Evolutionary conservation across 2,888 invertebrate genomes (phyloP), one percentile per base, ranked within the genome.

Genomic region (Fabriciana adippe): DNA sequence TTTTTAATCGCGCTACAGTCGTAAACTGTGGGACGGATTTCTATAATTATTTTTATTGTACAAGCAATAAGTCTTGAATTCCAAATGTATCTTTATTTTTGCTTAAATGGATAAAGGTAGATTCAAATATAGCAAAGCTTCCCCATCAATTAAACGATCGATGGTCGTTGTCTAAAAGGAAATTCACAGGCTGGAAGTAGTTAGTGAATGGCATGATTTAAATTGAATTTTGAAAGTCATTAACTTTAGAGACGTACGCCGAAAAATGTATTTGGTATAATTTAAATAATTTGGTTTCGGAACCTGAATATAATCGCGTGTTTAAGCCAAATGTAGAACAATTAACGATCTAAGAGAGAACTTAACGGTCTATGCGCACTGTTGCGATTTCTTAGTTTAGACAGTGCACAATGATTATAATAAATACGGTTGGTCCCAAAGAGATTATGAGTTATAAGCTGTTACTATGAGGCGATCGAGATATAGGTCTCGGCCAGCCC

Each of bases 281-380:
- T 48, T 50, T 18, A 31, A 54, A 51, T 69, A 48, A 62, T 74
- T 66, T 55, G 66, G 60, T 69, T 56, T 61, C 18, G 18, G 53
- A 50, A 57, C 62, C 53, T 62, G 61, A 64, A 68, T 18, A 47
- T 69, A 65, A 59, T 66, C 53, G 67, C 65, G 67, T 68, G 59
- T 69, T 69, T 59, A 18, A 63, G 26, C 55, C 55, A 65, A 62
- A 72, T 72, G 65, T 69, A 65, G 71, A 69, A 69, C 71, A 72
- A 69, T 72, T 69, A 71, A 69, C 66, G 55, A 71, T 69, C 62
- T 69, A 65, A 67, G 62, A 71, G 67, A 71, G 67, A 56, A 65
- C 41, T 65, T 69, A 72, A 72, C 71, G 71, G 69, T 69, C 69
- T 16, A 62, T 67, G 71, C 66, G 53, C 64, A 61, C 66, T 57